Base-by-base conservation (phyloP, 2,797 vertebrate species). In the Hippoglossus hippoglossus region DNA sequence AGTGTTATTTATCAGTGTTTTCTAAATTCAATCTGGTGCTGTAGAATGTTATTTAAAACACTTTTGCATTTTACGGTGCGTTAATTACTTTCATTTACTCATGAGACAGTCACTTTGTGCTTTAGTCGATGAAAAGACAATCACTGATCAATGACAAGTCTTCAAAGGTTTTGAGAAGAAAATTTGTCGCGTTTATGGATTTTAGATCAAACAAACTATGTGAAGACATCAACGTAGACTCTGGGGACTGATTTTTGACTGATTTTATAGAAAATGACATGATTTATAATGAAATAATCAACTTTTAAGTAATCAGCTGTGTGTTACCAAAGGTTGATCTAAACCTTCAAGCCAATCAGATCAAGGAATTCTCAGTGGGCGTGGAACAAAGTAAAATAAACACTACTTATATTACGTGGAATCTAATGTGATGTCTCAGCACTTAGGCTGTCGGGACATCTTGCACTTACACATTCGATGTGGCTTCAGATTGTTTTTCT, bases 261-360 rank as follows among this genome's bases (percentile, higher is more conserved):
- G 34, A 25, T 52, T 71, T 71, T 56, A 67, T 36, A 18, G 13
- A 18, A n/a, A 52, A 36, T 53, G 49, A 21, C 1, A 24, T 31
- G 3, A 36, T 36, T 49, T 28, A 21, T 18, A 57, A 22, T 55
- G 24, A 49, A 65, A 53, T 21, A 1, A 28, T 24, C 15, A 8
- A 18, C 11, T 34, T 47, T 44, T 44, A 44, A 9, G 10, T 44
- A 15, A 49, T 49, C 18, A 49, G 8, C 46, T 49, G 19, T 19
- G 7, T 19, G 6, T 19, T 7, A 49, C 4, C 18, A 49, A 26
- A 63, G 26, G 16, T 44, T 22, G 25, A 57, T 41, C 1, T 26
- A 57, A 12, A 24, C 5, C 51, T 57, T 67, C 19, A 51, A 39
- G 36, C n/a, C n/a, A 56, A 53, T 26, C 51, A 25, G 44, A 55